phyloP scores from a whole-genome alignment of 2,113 vertebrate genomes.

The Clarias macrocephalus region DNA sequence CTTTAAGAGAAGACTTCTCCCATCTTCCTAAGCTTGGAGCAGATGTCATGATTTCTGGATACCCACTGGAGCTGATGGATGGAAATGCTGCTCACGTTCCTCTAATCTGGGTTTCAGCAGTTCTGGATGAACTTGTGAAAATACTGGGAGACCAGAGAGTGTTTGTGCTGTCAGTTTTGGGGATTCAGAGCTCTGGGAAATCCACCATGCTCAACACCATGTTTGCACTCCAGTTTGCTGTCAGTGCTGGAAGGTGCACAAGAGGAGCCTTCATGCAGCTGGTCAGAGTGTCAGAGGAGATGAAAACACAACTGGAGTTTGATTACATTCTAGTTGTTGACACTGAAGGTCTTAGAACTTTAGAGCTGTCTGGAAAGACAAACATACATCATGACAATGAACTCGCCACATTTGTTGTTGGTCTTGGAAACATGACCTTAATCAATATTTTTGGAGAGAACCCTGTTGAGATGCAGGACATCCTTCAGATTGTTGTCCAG shows the following conservation, averaged over 20 bases:
- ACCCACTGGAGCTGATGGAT: too few relatives aligned
- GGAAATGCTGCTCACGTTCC: too few relatives aligned
- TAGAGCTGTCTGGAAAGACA: slow-evolving; percentile 55
- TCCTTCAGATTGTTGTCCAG: slow-evolving; percentile 6
- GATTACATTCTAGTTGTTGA: slow-evolving; percentile 68
- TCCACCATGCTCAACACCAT: slow-evolving; percentile 22
- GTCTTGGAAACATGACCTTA: slow-evolving; percentile 61
- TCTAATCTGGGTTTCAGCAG: too few relatives aligned
- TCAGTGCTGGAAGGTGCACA: slow-evolving; percentile 74
- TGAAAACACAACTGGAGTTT: slow-evolving; percentile 42
- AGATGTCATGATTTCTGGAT: too few relatives aligned
- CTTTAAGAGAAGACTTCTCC: too few relatives aligned
- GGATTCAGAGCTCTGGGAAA: slow-evolving; percentile 75
- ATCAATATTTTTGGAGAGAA: slow-evolving; percentile 24
- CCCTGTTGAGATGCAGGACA: not conserved
- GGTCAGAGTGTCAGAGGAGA: slow-evolving; percentile 47
- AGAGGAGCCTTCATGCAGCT: slow-evolving; percentile 71
- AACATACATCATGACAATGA: slow-evolving; percentile 65
- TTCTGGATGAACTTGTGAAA: too few relatives aligned
- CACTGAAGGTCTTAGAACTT: slow-evolving; percentile 66
- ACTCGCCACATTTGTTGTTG: slow-evolving; percentile 70
- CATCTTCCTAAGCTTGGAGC: too few relatives aligned
- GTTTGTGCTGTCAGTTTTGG: slow-evolving; percentile 16
- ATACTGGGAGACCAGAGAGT: too few relatives aligned
- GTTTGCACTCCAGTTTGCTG: slow-evolving; percentile 35